Conservation (phyloP, 1,140 invertebrate species). For the Monomorium pharaonis region DNA sequence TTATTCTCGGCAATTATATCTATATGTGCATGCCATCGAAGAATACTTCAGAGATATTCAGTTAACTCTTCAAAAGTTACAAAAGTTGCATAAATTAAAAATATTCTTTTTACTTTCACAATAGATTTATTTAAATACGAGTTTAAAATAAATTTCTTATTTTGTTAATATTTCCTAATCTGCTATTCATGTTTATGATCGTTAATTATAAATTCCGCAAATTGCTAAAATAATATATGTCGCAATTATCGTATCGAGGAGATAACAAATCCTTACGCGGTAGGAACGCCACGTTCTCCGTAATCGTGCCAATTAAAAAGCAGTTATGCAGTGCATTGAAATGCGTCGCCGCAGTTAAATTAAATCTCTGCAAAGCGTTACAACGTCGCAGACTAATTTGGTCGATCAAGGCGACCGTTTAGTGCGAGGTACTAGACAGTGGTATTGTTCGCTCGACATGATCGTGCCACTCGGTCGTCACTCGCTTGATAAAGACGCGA, state of each 20-base stretch:
- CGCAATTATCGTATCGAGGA: neutral
- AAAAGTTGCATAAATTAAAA: neutral
- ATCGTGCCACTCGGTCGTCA: neutral
- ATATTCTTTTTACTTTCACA: neutral
- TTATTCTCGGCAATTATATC: neutral
- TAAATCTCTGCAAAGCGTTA: constrained; percentile 36
- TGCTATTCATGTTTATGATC: neutral
- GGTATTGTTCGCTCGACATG: constrained; percentile 23
- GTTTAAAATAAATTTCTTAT: neutral
- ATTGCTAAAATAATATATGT: neutral
- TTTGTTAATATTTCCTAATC: neutral
- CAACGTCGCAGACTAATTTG: constrained; percentile 46
- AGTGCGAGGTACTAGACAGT: neutral
- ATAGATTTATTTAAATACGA: neutral
- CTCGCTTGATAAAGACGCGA: constrained; percentile 29
- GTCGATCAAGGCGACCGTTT: constrained; percentile 48
- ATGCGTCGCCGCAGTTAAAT: constrained; percentile 44
- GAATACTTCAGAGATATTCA: neutral
- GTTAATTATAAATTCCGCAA: neutral
- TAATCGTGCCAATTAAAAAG: constrained; percentile 49
- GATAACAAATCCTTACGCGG: neutral
- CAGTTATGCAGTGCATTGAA: neutral
- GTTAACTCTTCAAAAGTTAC: neutral
- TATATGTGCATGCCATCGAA: neutral
- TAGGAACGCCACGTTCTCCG: neutral